phyloP scores from a whole-genome alignment of 1,140 invertebrate genomes.

The Ostrea denselamellosa region DNA sequence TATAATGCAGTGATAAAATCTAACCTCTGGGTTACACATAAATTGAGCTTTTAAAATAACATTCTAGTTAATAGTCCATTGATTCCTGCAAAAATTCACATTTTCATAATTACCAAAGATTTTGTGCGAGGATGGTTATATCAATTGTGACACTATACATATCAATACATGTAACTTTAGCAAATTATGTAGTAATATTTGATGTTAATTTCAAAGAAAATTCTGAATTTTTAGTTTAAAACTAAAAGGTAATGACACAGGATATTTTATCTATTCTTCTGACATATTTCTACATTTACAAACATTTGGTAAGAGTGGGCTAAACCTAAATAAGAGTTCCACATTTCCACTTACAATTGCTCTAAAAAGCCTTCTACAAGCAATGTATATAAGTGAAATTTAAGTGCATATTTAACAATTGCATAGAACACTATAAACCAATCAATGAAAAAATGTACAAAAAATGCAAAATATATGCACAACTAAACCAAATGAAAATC shows the following conservation, averaged over 20 bases:
- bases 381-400: neutral
- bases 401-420: slow-evolving; percentile 27
- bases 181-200: neutral
- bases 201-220: neutral
- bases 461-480: slow-evolving; percentile 9
- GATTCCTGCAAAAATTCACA: neutral
- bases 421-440: neutral
- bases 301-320: neutral
- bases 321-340: neutral
- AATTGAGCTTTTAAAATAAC: neutral
- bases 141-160: neutral
- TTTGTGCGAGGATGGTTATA: neutral
- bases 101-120: neutral
- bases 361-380: neutral
- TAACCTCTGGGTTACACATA: neutral
- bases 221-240: neutral
- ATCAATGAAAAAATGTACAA: neutral
- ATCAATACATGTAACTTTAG: neutral
- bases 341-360: neutral
- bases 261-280: neutral
- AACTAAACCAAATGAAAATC: neutral
- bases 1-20: neutral
- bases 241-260: no score
- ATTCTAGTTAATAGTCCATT: neutral
- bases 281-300: neutral